Evolutionary conservation across 2,888 invertebrate genomes (phyloP).

Genomic region (Drosophila nr. medialis): DNA sequence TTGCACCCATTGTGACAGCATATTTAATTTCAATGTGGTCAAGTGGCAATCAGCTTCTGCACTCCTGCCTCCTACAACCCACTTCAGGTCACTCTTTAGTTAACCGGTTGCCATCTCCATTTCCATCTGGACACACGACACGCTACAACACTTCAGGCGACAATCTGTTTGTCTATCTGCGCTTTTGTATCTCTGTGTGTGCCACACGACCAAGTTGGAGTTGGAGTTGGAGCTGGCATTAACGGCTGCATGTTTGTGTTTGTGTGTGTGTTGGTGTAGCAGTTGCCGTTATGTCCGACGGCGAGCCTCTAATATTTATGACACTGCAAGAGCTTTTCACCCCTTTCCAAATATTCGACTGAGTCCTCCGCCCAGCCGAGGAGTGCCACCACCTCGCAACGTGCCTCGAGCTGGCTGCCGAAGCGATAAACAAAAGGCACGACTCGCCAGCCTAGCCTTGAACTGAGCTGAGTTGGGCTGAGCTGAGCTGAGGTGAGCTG

Average conservation of each 20-base stretch:
- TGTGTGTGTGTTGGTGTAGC: background rate
- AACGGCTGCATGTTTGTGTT: background rate
- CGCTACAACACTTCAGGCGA: conserved; percentile 67
- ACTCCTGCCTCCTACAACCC: background rate
- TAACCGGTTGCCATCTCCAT: conserved; percentile 27
- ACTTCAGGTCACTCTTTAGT: conserved; percentile 1
- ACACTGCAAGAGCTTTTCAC: conserved; percentile 37
- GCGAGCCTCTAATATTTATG: conserved; percentile 70
- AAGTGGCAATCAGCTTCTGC: conserved; percentile 2
- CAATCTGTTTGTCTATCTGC: conserved; percentile 78
- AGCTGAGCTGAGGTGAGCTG: background rate
- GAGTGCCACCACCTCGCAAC: conserved; percentile 12
- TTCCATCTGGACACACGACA: conserved; percentile 45
- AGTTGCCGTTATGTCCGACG: conserved; percentile 43
- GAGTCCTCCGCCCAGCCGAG: background rate
- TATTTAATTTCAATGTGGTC: conserved; percentile 17
- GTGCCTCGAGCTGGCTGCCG: conserved; percentile 40
- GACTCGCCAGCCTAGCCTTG: conserved; percentile 13
- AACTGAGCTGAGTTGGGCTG: background rate
- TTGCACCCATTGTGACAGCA: background rate
- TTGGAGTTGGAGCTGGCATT: conserved; percentile 11
- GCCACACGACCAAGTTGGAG: conserved; percentile 17
- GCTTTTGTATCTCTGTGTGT: conserved; percentile 61
- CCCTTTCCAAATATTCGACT: background rate
- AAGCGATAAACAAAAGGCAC: conserved; percentile 52